phyloP scores from a whole-genome alignment of 2,113 vertebrate species.

The Phylloscopus whistleri region DNA sequence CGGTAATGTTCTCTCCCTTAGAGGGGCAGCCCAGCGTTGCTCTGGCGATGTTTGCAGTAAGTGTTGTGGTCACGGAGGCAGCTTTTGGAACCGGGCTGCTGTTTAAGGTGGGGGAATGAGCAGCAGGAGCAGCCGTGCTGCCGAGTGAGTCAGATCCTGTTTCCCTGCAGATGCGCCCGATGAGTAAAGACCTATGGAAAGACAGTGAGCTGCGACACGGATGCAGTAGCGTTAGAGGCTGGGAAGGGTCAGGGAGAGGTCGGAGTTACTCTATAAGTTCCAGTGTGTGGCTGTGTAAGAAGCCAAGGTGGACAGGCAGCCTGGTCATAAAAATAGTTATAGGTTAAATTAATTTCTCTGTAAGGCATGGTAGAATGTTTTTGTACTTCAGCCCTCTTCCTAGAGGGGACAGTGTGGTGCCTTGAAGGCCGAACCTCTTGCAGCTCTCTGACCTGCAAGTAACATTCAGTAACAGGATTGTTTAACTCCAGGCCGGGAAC shows the following conservation, averaged over 20 bases:
- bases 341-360: neutral
- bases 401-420: constrained; percentile 58
- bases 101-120: neutral
- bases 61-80: neutral
- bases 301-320: neutral
- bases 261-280: neutral
- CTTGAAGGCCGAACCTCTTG: neutral
- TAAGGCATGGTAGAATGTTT: constrained; percentile 13
- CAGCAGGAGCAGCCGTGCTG: neutral
- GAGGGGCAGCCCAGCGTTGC: neutral
- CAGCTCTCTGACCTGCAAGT: neutral
- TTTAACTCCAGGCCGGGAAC: neutral
- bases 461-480: neutral
- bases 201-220: neutral
- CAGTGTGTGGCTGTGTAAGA: neutral
- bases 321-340: neutral
- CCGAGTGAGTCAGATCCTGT: neutral
- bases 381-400: constrained; percentile 49
- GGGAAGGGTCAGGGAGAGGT: neutral
- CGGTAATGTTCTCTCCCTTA: neutral
- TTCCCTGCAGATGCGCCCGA: neutral
- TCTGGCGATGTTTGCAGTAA: neutral
- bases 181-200: neutral
- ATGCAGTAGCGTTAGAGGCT: neutral
- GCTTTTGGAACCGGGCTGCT: neutral